Conservation (phyloP, 1,140 invertebrate genomes). For the Fopius arisanus region DNA sequence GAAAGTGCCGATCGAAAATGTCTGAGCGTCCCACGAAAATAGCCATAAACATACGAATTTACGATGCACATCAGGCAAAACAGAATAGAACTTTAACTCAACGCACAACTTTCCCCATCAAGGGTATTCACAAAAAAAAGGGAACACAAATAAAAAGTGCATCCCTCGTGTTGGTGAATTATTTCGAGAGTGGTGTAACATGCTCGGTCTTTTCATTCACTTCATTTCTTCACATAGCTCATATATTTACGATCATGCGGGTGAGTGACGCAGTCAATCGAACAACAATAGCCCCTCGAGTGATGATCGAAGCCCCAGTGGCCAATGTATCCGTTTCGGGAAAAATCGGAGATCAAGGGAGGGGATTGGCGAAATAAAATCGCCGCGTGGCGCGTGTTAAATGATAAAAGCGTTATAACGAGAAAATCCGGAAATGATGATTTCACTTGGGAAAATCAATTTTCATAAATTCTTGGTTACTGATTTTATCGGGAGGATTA, state of each 20-base stretch:
- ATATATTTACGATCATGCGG: conserved; percentile 38
- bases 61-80: neutral
- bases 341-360: neutral
- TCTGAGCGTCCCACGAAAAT: neutral
- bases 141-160: neutral
- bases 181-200: conserved; percentile 24
- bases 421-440: neutral
- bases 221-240: conserved; percentile 17
- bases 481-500: too few species aligned
- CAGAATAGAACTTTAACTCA: neutral
- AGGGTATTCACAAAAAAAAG: neutral
- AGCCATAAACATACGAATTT: conserved; percentile 5
- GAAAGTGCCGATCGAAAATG: neutral
- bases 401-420: conserved; percentile 29
- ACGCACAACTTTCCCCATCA: neutral
- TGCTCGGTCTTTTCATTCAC: conserved; percentile 13
- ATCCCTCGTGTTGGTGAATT: conserved; percentile 16
- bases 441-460: neutral
- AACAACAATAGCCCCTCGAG: conserved; percentile 20
- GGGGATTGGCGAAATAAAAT: conserved; percentile 29
- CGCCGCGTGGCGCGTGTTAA: conserved; percentile 32
- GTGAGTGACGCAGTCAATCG: conserved; percentile 29
- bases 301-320: conserved; percentile 14
- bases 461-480: conserved; percentile 13
- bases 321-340: conserved; percentile 24